Percentiles rank a stretch among this genome's conserved stretches.
These are phyloP conservation scores for Myzus persicae DNA, from an alignment of 1,140 invertebrate genomes.

Conservation along the genomic window DNA sequence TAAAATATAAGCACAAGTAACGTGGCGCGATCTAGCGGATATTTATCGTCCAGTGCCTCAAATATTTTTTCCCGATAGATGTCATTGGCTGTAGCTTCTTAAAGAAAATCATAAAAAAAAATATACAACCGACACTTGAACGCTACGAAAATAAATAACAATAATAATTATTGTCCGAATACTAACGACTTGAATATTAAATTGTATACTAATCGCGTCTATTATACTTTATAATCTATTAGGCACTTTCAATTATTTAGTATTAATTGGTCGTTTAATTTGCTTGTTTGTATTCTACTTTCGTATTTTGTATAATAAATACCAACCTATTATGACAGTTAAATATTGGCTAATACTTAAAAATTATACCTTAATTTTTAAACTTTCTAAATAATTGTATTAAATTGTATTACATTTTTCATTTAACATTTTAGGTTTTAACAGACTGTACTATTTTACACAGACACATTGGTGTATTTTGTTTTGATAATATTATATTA, in stretches of 20 bases:
- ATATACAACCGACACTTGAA: neutral
- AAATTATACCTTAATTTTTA: neutral
- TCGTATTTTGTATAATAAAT: neutral
- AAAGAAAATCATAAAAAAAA: neutral
- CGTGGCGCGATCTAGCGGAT: neutral
- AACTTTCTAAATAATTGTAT: neutral
- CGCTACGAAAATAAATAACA: neutral
- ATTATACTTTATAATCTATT: constrained; percentile 20
- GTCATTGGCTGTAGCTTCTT: neutral
- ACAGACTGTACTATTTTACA: neutral
- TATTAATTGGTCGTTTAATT: neutral
- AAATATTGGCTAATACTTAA: neutral
- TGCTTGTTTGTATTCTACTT: neutral
- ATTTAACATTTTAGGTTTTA: neutral
- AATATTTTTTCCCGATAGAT: neutral
- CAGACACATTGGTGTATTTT: neutral
- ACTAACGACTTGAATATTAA: neutral
- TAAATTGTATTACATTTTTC: neutral
- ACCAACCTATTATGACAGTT: neutral
- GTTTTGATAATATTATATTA: neutral
- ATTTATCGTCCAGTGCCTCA: neutral
- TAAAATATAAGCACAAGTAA: neutral
- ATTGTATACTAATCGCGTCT: neutral
- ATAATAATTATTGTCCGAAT: neutral
- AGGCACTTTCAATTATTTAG: neutral